A percentile compares a stretch with the other conserved stretches of the same genome.
Evolutionary conservation across 2,888 invertebrate species (phyloP).

Genomic region (Andrena bucephala): DNA sequence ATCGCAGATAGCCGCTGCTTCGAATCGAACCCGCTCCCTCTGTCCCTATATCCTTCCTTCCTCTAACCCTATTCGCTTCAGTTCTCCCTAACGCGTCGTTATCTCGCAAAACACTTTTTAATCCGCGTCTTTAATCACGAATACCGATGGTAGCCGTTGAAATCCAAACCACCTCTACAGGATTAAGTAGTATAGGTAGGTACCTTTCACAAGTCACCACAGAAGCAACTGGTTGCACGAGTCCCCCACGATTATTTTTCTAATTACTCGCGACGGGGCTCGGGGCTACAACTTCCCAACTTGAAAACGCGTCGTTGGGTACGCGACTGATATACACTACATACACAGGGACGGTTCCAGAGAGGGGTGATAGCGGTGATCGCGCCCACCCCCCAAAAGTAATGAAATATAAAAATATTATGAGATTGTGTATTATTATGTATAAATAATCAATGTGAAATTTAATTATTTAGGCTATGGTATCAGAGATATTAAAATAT

Average conservation of each 20-base stretch:
- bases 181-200: not conserved
- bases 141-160: slow-evolving; percentile 36
- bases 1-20: slow-evolving; percentile 77
- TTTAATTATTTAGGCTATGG: too few species aligned
- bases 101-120: slow-evolving; percentile 67
- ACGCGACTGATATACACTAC: not conserved
- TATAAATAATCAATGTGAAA: too few species aligned
- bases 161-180: not conserved
- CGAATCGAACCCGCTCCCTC: slow-evolving; percentile 59
- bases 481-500: too few species aligned
- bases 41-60: slow-evolving; percentile 9
- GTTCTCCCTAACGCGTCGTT: slow-evolving; percentile 47
- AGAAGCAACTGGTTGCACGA: slow-evolving; percentile 25
- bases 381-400: too few species aligned
- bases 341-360: too few species aligned
- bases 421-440: too few species aligned
- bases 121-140: slow-evolving; percentile 58
- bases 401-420: too few species aligned
- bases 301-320: slow-evolving; percentile 1
- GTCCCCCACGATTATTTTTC: slow-evolving; percentile 36
- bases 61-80: slow-evolving; percentile 27
- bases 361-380: too few species aligned
- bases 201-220: not conserved
- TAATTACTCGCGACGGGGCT: slow-evolving; percentile 34
- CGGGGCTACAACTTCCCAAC: slow-evolving; percentile 22